Base-by-base conservation (phyloP, 2,113 vertebrate genomes). In the Oryzias javanicus region DNA sequence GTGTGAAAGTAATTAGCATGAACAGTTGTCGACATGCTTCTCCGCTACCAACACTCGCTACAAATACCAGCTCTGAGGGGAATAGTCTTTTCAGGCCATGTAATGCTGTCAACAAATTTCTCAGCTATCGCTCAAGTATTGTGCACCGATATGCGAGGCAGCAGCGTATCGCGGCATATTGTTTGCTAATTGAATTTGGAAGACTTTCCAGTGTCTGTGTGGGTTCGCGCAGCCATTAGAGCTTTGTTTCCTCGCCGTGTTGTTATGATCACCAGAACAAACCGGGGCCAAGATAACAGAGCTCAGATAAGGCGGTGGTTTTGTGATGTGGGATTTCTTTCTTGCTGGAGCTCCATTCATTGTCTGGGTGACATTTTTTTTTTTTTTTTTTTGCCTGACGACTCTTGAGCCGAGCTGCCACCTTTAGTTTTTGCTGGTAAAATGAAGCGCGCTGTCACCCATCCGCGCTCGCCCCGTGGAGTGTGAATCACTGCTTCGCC, bases 1-100 rank as follows among this genome's bases (percentile, higher is more conserved):
- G 88, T 88, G 89, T 83, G 87, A 90, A 89, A 87, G 88, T 87
- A 91, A 90, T 90, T 89, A 91, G 85, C 52, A 70, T 60, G 77
- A 88, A 88, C 85, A 83, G 86, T 90, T 88, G 88, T 89, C 79
- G 74, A 85, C 89, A 87, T 80, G 86, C 81, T 81, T 80, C 72
- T 86, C 64, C 80, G 74, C 80, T 76, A 79, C 71, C 60, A 74
- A 81, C 76, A 76, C 78, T 83, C 57, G 54, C 82, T 78, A 80
- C 75, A 60, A 85, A 86, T 83, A 79, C 72, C 70, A 57, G 73
- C 86, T 88, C 86, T 67, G 82, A 83, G 67, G 89, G 89, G 83
- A 89, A 86, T 83, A 83, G 78, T 81, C 78, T 89, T 86, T 81
- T 80, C 76, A 79, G 82, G 76, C 83, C 76, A 72, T 86, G 84